Conservation (phyloP, 1,140 invertebrate genomes). For the Streblospio benedicti region DNA sequence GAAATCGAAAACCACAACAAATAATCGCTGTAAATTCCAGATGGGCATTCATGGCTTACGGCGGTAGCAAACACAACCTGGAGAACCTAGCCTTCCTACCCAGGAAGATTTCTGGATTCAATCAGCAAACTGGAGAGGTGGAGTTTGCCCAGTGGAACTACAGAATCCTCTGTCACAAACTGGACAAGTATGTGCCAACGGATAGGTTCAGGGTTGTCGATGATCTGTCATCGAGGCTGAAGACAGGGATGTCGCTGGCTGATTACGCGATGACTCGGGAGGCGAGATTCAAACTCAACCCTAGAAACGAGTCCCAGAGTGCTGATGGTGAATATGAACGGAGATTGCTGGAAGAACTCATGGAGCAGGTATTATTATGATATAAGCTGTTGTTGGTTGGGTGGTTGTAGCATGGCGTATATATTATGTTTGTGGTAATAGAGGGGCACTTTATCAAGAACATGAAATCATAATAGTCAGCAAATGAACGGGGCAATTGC, state of each 20-base stretch:
- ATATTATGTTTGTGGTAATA: too few relatives aligned
- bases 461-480: too few relatives aligned
- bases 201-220: not conserved
- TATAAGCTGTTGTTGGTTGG: too few relatives aligned
- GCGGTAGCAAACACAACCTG: slow-evolving; percentile 24
- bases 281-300: not conserved
- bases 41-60: slow-evolving; percentile 25
- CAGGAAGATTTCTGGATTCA: slow-evolving; percentile 22
- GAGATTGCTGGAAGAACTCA: slow-evolving; percentile 1
- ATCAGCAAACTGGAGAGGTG: slow-evolving; percentile 14
- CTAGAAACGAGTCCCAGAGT: too few relatives aligned
- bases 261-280: not conserved
- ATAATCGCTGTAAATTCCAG: too few relatives aligned
- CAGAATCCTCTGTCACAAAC: slow-evolving; percentile 14
- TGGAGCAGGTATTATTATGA: too few relatives aligned
- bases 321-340: not conserved
- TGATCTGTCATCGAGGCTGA: slow-evolving; percentile 16
- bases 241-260: not conserved
- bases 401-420: too few relatives aligned
- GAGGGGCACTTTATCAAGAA: too few relatives aligned
- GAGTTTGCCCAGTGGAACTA: slow-evolving; percentile 35
- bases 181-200: not conserved
- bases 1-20: too few relatives aligned
- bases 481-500: too few relatives aligned
- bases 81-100: slow-evolving; percentile 31